phyloP scores from a whole-genome alignment of 2,113 vertebrate species.

The Serranochromis macrocephalus region DNA sequence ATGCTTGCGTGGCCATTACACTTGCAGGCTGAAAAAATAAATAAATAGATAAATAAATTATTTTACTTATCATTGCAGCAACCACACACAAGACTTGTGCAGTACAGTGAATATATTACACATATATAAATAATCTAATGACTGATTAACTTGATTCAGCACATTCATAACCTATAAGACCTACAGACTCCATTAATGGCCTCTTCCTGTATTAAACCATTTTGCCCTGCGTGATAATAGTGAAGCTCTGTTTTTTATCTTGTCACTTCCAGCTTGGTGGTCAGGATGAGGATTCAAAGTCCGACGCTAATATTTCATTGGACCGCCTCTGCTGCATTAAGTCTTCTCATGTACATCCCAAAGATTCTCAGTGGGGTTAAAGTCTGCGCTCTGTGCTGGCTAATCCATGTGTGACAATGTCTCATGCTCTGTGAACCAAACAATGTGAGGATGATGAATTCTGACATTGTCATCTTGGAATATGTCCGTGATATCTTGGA shows the following conservation, averaged over 20 bases:
- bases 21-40: constrained; percentile 80
- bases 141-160: not conserved
- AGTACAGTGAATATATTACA: not conserved
- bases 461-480: not conserved
- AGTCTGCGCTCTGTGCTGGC: not conserved
- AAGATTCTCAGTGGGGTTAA: not conserved
- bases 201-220: not conserved
- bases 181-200: not conserved
- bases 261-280: not conserved
- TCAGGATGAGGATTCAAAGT: not conserved
- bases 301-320: not conserved
- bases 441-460: not conserved
- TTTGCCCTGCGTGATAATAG: not conserved
- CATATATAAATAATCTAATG: not conserved
- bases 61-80: not conserved
- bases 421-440: not conserved
- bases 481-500: not conserved
- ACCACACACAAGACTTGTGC: not conserved
- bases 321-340: not conserved
- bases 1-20: constrained; percentile 93
- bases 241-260: accelerated
- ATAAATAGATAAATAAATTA: not conserved
- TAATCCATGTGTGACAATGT: not conserved
- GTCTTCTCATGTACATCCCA: not conserved
- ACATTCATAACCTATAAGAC: not conserved